Percentiles rank a stretch among this genome's conserved stretches.
Evolutionary conservation across 2,797 vertebrate genomes (phyloP).

Genomic region (Myotis planiceps): DNA sequence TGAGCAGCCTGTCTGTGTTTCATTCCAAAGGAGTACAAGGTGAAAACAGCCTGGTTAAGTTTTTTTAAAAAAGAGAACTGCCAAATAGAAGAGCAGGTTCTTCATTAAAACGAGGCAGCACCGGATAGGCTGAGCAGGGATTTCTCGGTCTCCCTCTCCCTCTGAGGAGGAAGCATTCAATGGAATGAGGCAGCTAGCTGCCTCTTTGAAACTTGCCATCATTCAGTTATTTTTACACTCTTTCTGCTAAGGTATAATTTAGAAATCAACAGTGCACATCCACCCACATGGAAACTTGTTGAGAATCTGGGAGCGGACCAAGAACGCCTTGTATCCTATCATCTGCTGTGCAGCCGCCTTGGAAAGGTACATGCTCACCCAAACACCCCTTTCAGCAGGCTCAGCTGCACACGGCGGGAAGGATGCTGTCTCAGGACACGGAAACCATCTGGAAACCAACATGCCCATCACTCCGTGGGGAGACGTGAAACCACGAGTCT

Average conservation of each 20-base stretch:
- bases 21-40: conserved; percentile 36
- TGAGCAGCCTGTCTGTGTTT: conserved; percentile 20
- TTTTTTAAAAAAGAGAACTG: not conserved
- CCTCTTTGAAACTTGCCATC: conserved; percentile 16
- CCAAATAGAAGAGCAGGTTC: not conserved
- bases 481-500: not conserved
- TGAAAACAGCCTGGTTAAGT: not conserved
- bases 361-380: not conserved
- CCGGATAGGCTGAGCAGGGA: not conserved
- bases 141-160: not conserved
- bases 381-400: not conserved
- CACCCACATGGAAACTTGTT: not conserved
- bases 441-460: not conserved
- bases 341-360: not conserved
- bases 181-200: conserved; percentile 38
- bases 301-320: conserved; percentile 2
- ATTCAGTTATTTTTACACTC: not conserved
- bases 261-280: conserved; percentile 33
- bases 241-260: conserved; percentile 53
- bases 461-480: not conserved
- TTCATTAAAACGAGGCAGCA: conserved; percentile 43
- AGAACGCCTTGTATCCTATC: not conserved
- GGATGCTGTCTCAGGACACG: not conserved
- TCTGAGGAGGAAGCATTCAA: not conserved
- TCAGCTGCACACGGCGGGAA: not conserved